A percentile compares a stretch with the other conserved stretches of the same genome.
These are phyloP conservation scores for Lithophane semibrunnea DNA, from an alignment of 2,888 invertebrate species.

Conservation along the genomic window DNA sequence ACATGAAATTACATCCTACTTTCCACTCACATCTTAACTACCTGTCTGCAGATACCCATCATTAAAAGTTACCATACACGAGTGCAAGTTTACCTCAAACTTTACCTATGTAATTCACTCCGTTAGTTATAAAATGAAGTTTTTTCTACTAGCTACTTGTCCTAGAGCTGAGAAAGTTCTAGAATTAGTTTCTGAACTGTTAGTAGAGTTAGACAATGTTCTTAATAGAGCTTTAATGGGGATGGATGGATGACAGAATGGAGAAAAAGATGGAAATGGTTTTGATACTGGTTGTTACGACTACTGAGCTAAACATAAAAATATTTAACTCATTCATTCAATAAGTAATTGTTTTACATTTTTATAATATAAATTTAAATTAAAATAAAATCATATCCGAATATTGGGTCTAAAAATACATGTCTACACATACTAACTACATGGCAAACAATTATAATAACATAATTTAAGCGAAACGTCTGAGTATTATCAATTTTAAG, in stretches of 20 bases:
- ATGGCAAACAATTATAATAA: neutral
- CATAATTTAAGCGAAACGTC: slow-evolving; percentile 21
- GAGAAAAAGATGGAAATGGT: neutral
- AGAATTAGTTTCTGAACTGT: slow-evolving; percentile 64
- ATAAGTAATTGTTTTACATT: too few relatives aligned
- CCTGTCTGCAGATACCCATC: slow-evolving; percentile 12
- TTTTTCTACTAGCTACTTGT: slow-evolving; percentile 46
- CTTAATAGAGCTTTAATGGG: slow-evolving; percentile 60
- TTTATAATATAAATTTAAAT: too few relatives aligned
- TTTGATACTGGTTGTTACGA: neutral
- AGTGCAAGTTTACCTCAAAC: slow-evolving; percentile 19
- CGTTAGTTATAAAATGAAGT: slow-evolving; percentile 50
- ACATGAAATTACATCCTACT: neutral
- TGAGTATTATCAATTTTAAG: slow-evolving; percentile 23
- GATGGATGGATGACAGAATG: neutral
- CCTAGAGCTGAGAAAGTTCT: slow-evolving; percentile 36
- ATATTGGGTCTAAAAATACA: neutral
- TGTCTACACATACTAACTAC: too few relatives aligned
- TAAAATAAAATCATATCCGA: too few relatives aligned
- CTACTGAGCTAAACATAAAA: neutral
- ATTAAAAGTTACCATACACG: slow-evolving; percentile 37
- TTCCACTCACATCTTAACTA: neutral
- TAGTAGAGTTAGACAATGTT: slow-evolving; percentile 55
- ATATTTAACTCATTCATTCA: neutral
- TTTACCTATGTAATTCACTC: slow-evolving; percentile 58